Conservation (phyloP, 2,888 invertebrate species). For the Sinhomidia bicolor region DNA sequence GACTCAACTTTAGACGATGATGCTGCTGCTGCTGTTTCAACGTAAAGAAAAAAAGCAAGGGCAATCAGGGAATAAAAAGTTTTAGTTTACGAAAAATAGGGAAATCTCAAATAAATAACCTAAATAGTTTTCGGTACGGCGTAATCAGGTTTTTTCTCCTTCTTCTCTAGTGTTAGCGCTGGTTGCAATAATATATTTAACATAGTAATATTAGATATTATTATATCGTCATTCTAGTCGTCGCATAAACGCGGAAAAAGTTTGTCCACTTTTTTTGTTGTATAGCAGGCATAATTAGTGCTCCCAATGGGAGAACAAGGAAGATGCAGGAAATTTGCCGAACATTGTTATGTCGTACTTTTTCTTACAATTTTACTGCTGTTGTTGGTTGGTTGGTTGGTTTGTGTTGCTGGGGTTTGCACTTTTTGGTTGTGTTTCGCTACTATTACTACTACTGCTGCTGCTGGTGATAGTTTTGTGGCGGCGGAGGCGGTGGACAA, state of each 20-base stretch:
- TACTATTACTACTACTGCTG: no score
- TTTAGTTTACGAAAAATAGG: not conserved
- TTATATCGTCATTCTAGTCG: slow-evolving; percentile 6
- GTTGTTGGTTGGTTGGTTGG: not conserved
- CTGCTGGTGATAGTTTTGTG: no score
- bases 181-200: slow-evolving; percentile 34
- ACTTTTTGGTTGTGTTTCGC: no score
- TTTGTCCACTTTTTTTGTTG: slow-evolving; percentile 2
- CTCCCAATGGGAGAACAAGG: slow-evolving; percentile 17
- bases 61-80: slow-evolving; percentile 31
- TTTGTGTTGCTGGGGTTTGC: not conserved
- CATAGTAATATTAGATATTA: slow-evolving; percentile 11
- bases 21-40: not conserved
- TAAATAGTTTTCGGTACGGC: not conserved
- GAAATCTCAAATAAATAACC: not conserved
- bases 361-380: not conserved
- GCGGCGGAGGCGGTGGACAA: not conserved
- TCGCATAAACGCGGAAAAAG: not conserved
- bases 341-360: not conserved
- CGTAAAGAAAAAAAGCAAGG: slow-evolving; percentile 6
- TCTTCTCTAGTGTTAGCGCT: not conserved
- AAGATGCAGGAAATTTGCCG: not conserved
- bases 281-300: slow-evolving; percentile 29
- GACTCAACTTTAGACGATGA: not conserved
- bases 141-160: not conserved